phyloP scores from a whole-genome alignment of 2,888 invertebrate genomes.

The Drosophila stalkeri region DNA sequence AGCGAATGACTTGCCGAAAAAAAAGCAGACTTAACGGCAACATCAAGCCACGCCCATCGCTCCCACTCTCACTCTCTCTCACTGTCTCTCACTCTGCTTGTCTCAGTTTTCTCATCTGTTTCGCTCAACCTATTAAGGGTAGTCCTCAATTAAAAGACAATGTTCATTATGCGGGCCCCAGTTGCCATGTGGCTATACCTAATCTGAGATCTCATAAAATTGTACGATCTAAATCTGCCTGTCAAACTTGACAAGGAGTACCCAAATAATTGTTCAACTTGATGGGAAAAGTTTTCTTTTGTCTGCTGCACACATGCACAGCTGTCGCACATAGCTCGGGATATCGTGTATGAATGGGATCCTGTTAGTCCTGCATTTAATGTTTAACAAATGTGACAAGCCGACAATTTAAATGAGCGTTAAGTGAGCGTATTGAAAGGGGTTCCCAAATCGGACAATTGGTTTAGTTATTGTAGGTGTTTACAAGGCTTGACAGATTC shows the following conservation, averaged over 20 bases:
- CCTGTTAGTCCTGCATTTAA: slow-evolving; percentile 16
- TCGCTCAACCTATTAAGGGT: slow-evolving; percentile 31
- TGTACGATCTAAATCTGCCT: slow-evolving; percentile 63
- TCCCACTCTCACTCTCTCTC: slow-evolving; percentile 16
- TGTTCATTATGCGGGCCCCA: slow-evolving; percentile 19
- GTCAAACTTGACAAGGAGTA: slow-evolving; percentile 39
- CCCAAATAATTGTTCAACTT: slow-evolving; percentile 42
- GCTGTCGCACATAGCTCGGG: slow-evolving; percentile 11
- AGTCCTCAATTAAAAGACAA: slow-evolving; percentile 15
- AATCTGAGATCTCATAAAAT: slow-evolving; percentile 75
- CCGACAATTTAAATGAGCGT: slow-evolving; percentile 26
- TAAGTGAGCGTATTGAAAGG: slow-evolving; percentile 10
- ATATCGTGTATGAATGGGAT: slow-evolving; percentile 15
- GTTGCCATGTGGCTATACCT: slow-evolving; percentile 19
- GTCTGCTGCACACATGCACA: slow-evolving; percentile 34
- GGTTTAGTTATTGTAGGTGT: slow-evolving; percentile 3
- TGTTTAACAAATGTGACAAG: slow-evolving; percentile 29
- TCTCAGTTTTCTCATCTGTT: neutral
- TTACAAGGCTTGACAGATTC: neutral
- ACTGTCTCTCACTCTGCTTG: slow-evolving; percentile 30
- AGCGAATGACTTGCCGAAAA: slow-evolving; percentile 61
- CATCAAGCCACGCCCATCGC: slow-evolving; percentile 50
- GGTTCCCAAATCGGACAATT: neutral
- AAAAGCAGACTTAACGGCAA: slow-evolving; percentile 72
- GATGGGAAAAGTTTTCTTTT: slow-evolving; percentile 50